phyloP scores from a whole-genome alignment of 2,797 vertebrate genomes.

The Lacerta bilineata region DNA sequence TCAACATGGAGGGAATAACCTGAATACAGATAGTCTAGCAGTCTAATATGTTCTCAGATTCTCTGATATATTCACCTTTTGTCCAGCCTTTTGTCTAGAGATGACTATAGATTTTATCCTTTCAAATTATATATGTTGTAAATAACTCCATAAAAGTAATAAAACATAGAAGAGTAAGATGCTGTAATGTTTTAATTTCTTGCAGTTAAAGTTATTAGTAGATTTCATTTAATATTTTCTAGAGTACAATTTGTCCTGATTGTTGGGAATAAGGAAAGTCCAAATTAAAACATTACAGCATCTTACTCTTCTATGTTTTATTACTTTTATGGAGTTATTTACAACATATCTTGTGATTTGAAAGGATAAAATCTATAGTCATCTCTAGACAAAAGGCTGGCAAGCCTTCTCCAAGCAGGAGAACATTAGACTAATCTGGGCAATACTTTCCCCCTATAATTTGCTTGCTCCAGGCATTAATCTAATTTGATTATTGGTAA shows the following conservation, averaged over 20 bases:
- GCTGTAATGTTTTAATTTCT: too few relatives aligned
- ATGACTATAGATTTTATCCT: too few relatives aligned
- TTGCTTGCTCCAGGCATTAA: constrained; percentile 14
- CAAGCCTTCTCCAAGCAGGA: background rate
- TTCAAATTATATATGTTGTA: too few relatives aligned
- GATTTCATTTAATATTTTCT: too few relatives aligned
- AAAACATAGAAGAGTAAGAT: too few relatives aligned
- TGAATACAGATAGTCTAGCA: background rate
- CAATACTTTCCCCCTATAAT: background rate
- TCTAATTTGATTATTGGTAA: background rate
- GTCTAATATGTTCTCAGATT: background rate
- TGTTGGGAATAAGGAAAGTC: too few relatives aligned
- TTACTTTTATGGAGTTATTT: background rate
- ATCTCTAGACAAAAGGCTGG: background rate
- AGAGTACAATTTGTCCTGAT: too few relatives aligned
- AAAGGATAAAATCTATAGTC: background rate
- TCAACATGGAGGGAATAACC: background rate
- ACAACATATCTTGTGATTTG: background rate
- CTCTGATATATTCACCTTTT: background rate
- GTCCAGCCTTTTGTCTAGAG: too few relatives aligned
- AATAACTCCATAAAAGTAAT: too few relatives aligned
- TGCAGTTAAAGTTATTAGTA: too few relatives aligned
- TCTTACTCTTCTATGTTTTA: background rate
- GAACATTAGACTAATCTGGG: constrained; percentile 4
- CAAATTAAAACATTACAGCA: background rate